Evolutionary conservation across 2,113 vertebrate genomes (phyloP).

Genomic region (Hymenochirus boettgeri): DNA sequence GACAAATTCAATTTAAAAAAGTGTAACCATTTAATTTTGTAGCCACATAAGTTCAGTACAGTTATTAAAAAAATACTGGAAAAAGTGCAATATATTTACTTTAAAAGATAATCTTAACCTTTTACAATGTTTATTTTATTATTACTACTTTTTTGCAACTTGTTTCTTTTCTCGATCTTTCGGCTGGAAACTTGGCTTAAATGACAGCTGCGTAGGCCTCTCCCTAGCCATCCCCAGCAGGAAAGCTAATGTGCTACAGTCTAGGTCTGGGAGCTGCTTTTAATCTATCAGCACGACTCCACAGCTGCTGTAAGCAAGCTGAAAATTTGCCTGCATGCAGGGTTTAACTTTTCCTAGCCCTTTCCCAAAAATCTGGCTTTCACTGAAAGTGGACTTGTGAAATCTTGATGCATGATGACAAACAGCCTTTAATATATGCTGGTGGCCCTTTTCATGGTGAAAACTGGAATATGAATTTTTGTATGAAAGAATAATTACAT

Average conservation of each 20-base stretch:
- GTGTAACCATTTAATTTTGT: too few relatives aligned
- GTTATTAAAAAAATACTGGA: too few relatives aligned
- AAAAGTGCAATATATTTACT: too few relatives aligned
- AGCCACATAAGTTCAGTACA: too few relatives aligned
- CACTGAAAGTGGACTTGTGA: slow-evolving; percentile 43
- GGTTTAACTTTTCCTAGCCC: slow-evolving; percentile 65
- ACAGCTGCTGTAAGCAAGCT: slow-evolving; percentile 88
- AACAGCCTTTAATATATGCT: too few relatives aligned
- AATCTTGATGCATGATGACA: slow-evolving; percentile 9
- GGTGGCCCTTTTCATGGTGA: too few relatives aligned
- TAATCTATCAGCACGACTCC: slow-evolving; percentile 86
- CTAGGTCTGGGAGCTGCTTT: slow-evolving; percentile 85
- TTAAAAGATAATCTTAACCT: too few relatives aligned
- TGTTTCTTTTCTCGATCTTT: slow-evolving; percentile 67
- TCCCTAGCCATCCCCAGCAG: slow-evolving; percentile 73
- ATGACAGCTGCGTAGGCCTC: slow-evolving; percentile 85
- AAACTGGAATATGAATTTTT: too few relatives aligned
- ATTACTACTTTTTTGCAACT: too few relatives aligned
- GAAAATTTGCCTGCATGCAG: slow-evolving; percentile 72
- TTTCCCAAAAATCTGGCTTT: slow-evolving; percentile 52
- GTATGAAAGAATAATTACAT: too few relatives aligned
- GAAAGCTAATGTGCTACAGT: slow-evolving; percentile 84
- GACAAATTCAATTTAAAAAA: too few relatives aligned
- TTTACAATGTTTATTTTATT: too few relatives aligned
- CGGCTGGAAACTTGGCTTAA: slow-evolving; percentile 80